Conservation (phyloP, 64 coral and sea anemone genomes). For the Stylophora pistillata region DNA sequence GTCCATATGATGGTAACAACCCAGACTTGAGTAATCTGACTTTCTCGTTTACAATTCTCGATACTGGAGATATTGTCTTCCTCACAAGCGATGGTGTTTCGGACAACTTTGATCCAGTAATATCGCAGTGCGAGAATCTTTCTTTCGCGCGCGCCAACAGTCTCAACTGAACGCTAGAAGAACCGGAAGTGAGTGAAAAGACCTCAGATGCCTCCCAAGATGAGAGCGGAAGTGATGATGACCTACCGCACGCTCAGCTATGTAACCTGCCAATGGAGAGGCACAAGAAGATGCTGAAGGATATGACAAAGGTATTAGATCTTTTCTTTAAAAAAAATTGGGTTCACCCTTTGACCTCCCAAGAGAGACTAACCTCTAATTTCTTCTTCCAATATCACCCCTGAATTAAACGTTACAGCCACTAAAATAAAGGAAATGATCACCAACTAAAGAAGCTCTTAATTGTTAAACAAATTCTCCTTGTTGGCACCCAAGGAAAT, state of each 20-base stretch:
- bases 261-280: constrained; percentile 43
- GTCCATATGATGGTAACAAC: constrained; percentile 84
- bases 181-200: background rate
- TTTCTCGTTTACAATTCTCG: constrained; percentile 81
- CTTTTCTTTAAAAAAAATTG: too few relatives aligned
- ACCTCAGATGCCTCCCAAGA: background rate
- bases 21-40: constrained; percentile 94
- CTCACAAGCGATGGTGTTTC: constrained; percentile 97
- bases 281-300: constrained; percentile 65
- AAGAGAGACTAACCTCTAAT: too few relatives aligned
- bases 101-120: constrained; percentile 96
- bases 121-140: constrained; percentile 59
- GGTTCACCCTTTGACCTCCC: too few relatives aligned
- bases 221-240: background rate
- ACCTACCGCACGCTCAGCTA: background rate
- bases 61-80: constrained; percentile 89
- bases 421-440: too few relatives aligned
- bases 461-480: too few relatives aligned
- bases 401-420: too few relatives aligned
- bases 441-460: too few relatives aligned
- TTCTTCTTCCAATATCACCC: too few relatives aligned
- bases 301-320: constrained; percentile 66
- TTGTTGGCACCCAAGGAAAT: too few relatives aligned
- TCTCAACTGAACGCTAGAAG: constrained; percentile 49
- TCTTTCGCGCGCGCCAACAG: constrained; percentile 34